These are phyloP conservation scores for Antrozous pallidus DNA, from an alignment of 2,797 vertebrate genomes.

Conservation along the genomic window DNA sequence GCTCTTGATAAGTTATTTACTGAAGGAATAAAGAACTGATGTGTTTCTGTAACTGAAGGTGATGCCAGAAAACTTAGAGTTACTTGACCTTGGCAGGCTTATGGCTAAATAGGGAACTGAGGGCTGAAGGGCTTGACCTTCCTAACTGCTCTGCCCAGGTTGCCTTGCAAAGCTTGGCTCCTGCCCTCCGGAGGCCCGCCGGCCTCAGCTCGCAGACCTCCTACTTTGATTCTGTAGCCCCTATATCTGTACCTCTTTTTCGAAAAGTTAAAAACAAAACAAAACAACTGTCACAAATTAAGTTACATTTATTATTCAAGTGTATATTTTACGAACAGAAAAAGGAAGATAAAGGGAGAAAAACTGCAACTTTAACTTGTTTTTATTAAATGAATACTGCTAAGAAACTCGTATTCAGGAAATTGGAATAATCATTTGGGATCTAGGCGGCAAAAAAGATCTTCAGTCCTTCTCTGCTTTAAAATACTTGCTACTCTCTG, in stretches of 20 bases:
- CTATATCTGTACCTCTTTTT: neutral
- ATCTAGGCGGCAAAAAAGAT: constrained; percentile 17
- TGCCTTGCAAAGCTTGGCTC: neutral
- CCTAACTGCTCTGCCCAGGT: too few species aligned
- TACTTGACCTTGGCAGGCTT: neutral
- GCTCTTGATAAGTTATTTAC: neutral
- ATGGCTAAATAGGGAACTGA: neutral
- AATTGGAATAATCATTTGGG: constrained; percentile 1
- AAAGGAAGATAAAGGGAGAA: neutral
- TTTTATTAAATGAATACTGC: constrained; percentile 13
- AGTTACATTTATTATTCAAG: constrained; percentile 23
- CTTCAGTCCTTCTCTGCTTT: neutral
- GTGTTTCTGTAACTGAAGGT: neutral
- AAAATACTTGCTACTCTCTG: neutral
- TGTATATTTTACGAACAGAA: neutral
- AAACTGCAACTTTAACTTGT: neutral
- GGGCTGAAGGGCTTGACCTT: neutral
- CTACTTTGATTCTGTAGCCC: neutral
- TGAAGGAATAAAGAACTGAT: neutral
- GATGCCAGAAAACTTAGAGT: neutral
- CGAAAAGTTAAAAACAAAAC: neutral
- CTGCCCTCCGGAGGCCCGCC: neutral
- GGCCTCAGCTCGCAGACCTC: neutral
- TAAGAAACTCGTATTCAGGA: constrained; percentile 45
- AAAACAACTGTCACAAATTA: neutral